A percentile compares a stretch with the other conserved stretches of the same genome.
phyloP scores from a whole-genome alignment of 1,140 invertebrate genomes.

The Formica selysi region DNA sequence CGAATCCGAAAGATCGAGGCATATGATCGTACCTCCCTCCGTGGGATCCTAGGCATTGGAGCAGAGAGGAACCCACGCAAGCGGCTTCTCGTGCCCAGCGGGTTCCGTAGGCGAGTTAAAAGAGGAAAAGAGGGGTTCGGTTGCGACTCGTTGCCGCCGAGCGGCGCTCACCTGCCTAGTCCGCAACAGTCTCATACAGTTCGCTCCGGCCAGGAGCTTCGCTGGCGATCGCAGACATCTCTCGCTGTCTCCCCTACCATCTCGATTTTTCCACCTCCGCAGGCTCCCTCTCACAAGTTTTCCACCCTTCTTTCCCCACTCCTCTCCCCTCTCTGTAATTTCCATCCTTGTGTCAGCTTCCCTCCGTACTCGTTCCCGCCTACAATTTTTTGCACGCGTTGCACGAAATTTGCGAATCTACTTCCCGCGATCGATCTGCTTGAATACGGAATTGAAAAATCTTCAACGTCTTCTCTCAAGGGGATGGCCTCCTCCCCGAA shows the following conservation, averaged over 20 bases:
- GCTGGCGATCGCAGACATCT: conserved; percentile 68
- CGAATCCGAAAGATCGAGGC: conserved; percentile 26
- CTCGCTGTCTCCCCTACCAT: conserved; percentile 71
- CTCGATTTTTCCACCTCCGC: conserved; percentile 66
- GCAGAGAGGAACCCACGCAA: conserved; percentile 61
- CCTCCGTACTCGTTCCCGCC: conserved; percentile 21
- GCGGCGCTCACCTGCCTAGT: conserved; percentile 78
- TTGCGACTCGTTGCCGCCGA: conserved; percentile 75
- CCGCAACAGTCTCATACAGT: conserved; percentile 76
- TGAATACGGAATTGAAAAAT: neutral
- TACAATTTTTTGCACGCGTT: neutral
- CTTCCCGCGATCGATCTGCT: neutral
- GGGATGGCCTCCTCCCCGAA: conserved; percentile 11
- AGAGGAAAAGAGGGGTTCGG: conserved; percentile 76
- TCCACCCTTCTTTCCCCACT: conserved; percentile 60
- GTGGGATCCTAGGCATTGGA: conserved; percentile 55
- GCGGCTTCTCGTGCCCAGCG: conserved; percentile 55
- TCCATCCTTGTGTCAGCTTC: neutral
- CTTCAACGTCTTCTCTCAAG: neutral
- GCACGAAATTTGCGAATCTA: neutral
- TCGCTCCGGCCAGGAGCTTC: conserved; percentile 73
- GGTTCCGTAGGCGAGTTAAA: conserved; percentile 70
- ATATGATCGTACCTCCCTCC: conserved; percentile 59
- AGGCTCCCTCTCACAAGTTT: conserved; percentile 61
- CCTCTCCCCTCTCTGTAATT: conserved; percentile 31